Conservation (phyloP, 2,113 vertebrate species). For the Calyptommatus sinebrachiatus region DNA sequence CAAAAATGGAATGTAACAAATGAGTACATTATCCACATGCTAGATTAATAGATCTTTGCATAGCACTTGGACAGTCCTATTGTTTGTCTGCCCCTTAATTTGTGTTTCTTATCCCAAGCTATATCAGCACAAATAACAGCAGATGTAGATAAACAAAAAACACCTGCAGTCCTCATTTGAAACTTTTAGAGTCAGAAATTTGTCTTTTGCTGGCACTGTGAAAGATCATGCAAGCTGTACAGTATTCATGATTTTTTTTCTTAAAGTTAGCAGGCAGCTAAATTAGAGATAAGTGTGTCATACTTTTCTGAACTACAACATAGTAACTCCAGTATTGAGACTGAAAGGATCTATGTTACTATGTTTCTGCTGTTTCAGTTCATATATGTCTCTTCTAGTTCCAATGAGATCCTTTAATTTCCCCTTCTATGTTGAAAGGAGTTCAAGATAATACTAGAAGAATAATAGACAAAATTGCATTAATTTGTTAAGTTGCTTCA, state of each 20-base stretch:
- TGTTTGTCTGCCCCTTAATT: neutral
- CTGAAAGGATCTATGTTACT: neutral
- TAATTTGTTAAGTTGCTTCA: neutral
- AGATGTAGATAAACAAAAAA: neutral
- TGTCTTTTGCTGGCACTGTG: neutral
- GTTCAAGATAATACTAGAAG: neutral
- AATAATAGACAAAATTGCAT: neutral
- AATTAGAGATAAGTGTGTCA: no score
- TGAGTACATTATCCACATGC: neutral
- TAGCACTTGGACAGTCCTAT: neutral
- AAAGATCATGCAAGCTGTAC: neutral
- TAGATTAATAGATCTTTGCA: neutral
- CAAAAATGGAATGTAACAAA: neutral
- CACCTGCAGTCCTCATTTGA: neutral
- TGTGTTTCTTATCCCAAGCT: neutral
- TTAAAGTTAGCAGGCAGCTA: neutral
- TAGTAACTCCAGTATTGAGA: no score
- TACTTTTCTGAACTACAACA: no score
- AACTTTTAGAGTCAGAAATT: neutral
- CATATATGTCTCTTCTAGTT: neutral
- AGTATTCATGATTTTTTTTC: neutral
- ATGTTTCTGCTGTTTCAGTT: neutral
- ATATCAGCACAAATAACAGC: neutral
- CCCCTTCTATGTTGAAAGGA: neutral
- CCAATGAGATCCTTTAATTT: neutral